Percentiles rank a stretch among this genome's conserved stretches.
Conservation (phyloP, 2,113 vertebrate species). For the Sardina pilchardus region DNA sequence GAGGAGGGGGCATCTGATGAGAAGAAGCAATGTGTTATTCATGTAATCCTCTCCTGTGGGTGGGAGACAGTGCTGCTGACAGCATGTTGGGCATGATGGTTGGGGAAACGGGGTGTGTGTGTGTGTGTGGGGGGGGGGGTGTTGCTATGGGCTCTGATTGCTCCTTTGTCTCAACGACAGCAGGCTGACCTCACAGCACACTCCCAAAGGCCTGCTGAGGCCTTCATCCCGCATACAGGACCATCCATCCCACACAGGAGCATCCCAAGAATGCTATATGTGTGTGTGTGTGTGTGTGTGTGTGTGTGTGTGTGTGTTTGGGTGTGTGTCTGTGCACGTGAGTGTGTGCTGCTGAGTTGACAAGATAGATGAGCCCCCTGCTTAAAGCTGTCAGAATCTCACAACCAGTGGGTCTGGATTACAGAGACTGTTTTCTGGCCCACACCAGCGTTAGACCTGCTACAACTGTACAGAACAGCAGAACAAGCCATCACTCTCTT, state of each 20-base stretch:
- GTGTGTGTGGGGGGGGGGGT: neutral
- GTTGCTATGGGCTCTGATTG: neutral
- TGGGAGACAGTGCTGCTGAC: neutral
- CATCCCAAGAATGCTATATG: neutral
- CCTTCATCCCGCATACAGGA: neutral
- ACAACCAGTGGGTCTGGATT: neutral
- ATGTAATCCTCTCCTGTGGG: constrained; percentile 29
- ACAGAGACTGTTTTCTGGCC: neutral
- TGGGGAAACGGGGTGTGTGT: neutral
- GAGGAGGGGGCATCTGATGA: constrained; percentile 26
- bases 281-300: neutral
- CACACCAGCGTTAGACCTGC: neutral
- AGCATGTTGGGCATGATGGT: neutral
- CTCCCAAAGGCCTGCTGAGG: neutral
- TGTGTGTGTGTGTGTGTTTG: neutral
- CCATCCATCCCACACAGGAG: neutral
- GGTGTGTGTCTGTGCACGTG: neutral
- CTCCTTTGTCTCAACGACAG: neutral
- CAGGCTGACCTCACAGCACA: neutral
- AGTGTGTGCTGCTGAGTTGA: neutral
- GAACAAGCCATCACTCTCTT: no score
- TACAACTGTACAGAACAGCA: neutral
- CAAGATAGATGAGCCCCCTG: neutral
- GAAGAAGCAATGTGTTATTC: constrained; percentile 45
- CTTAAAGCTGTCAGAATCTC: neutral